A percentile compares a stretch with the other conserved stretches of the same genome.
phyloP scores from a whole-genome alignment of 1,140 invertebrate genomes.

The Trachymyrmex cornetzi region DNA sequence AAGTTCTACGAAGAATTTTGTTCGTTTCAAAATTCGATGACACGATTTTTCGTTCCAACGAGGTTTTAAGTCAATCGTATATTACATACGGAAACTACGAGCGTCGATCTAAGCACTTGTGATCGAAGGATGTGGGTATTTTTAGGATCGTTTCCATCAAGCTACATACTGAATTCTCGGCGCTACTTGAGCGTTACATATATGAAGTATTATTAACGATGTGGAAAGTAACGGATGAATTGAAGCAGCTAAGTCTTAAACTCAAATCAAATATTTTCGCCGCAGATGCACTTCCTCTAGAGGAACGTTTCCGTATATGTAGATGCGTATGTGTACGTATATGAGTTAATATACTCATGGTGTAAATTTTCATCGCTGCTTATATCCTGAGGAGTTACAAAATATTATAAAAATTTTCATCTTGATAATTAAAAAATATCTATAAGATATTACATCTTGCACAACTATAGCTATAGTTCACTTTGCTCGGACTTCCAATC shows the following conservation, averaged over 20 bases:
- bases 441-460: constrained; percentile 44
- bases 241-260: constrained; percentile 63
- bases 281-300: constrained; percentile 42
- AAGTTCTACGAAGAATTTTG: neutral
- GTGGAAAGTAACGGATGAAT: constrained; percentile 64
- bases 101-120: constrained; percentile 53
- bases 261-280: constrained; percentile 48
- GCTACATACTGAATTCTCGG: constrained; percentile 51
- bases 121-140: constrained; percentile 36
- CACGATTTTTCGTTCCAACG: constrained; percentile 18
- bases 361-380: constrained; percentile 45
- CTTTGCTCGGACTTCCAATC: constrained; percentile 19
- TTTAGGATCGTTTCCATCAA: constrained; percentile 23
- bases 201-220: constrained; percentile 61
- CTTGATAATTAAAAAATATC: constrained; percentile 51
- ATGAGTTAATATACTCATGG: constrained; percentile 15
- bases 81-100: constrained; percentile 52
- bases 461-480: constrained; percentile 37
- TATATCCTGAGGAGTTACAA: constrained; percentile 66
- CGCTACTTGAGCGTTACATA: constrained; percentile 66
- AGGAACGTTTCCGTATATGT: constrained; percentile 55
- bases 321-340: constrained; percentile 20
- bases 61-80: constrained; percentile 32
- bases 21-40: constrained; percentile 39
- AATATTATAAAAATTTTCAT: constrained; percentile 74